Percentiles rank a stretch among this genome's conserved stretches.
phyloP scores from a whole-genome alignment of 1,140 invertebrate species.

The Apis laboriosa region DNA sequence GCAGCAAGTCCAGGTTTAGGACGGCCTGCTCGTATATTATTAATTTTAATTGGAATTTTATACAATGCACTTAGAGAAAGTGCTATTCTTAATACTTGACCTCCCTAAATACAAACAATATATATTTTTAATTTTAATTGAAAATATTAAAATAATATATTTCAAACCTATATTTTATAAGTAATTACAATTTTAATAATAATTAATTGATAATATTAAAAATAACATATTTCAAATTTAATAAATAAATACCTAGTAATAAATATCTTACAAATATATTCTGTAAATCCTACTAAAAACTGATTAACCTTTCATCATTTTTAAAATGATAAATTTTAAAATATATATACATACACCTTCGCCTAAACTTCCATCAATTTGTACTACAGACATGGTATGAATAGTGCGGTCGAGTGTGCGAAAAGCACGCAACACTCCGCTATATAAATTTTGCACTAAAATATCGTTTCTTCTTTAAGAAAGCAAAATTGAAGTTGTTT shows the following conservation, averaged over 20 bases:
- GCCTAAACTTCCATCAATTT: slow-evolving; percentile 85
- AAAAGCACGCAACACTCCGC: background rate
- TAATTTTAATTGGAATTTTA: slow-evolving; percentile 86
- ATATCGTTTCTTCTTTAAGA: background rate
- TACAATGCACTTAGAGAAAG: slow-evolving; percentile 89
- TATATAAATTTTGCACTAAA: background rate
- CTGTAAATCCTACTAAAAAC: background rate
- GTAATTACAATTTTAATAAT: too few species aligned
- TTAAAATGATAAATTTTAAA: slow-evolving; percentile 6
- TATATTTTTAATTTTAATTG: background rate
- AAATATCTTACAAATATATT: background rate
- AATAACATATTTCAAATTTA: background rate
- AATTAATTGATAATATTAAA: background rate
- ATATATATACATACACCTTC: slow-evolving; percentile 84
- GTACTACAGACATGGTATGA: slow-evolving; percentile 71
- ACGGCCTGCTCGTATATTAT: slow-evolving; percentile 90
- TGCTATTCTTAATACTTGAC: slow-evolving; percentile 92
- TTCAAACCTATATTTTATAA: too few species aligned
- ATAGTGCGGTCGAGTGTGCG: background rate
- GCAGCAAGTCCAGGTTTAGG: slow-evolving; percentile 91
- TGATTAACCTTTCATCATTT: background rate
- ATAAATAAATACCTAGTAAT: too few species aligned
- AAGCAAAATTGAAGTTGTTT: background rate
- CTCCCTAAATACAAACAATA: slow-evolving; percentile 84
- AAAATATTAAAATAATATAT: too few species aligned